Evolutionary conservation across 2,888 invertebrate species (phyloP).

Genomic region (Napeogenes inachia): DNA sequence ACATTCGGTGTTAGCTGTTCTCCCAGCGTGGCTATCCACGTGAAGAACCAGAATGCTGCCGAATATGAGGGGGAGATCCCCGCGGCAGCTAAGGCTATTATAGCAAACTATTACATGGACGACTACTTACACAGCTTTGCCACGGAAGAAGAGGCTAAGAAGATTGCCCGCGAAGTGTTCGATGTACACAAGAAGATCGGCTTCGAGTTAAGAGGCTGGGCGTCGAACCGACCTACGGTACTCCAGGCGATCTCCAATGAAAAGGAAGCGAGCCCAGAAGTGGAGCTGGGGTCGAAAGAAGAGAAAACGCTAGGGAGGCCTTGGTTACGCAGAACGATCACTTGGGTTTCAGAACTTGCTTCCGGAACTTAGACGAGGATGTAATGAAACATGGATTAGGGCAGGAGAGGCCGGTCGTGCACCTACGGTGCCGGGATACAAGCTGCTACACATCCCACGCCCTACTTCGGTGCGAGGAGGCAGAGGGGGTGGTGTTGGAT

Average conservation of each 20-base stretch:
- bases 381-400: background rate
- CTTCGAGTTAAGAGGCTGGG: slow-evolving; percentile 6
- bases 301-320: background rate
- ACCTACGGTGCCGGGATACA: too few species aligned
- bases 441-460: too few species aligned
- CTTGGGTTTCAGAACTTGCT: slow-evolving; percentile 1
- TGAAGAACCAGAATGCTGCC: slow-evolving; percentile 26
- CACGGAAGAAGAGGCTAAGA: background rate
- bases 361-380: slow-evolving; percentile 12
- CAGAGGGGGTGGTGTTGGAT: too few species aligned
- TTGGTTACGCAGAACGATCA: slow-evolving; percentile 8
- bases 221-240: background rate
- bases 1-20: slow-evolving; percentile 25
- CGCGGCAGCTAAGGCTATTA: slow-evolving; percentile 11
- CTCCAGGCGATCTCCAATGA: background rate
- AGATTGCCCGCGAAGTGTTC: background rate
- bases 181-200: slow-evolving; percentile 9
- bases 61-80: slow-evolving; percentile 9
- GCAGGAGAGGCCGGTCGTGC: too few species aligned
- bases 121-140: slow-evolving; percentile 9
- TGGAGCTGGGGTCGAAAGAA: too few species aligned
- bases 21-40: slow-evolving; percentile 22
- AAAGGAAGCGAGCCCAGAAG: slow-evolving; percentile 1
- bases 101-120: slow-evolving; percentile 14
- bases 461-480: too few species aligned